Percentiles rank a stretch among this genome's conserved stretches.
phyloP scores from a whole-genome alignment of 1,140 invertebrate genomes.

The Drosophila erecta region DNA sequence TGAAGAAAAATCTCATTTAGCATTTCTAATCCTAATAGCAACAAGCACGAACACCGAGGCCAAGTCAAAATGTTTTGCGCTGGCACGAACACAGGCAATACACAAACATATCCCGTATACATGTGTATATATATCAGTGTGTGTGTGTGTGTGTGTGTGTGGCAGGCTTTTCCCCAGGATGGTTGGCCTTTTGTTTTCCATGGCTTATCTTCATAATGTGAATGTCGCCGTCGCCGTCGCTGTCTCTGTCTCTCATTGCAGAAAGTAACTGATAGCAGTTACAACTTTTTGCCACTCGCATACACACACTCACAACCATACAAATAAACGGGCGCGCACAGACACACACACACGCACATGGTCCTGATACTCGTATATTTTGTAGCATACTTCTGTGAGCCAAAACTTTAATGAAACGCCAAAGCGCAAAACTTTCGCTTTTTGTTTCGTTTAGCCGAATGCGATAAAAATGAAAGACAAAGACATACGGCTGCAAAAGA shows the following conservation, averaged over 20 bases:
- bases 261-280: constrained; percentile 71
- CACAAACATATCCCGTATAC: constrained; percentile 1
- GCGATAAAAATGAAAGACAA: constrained; percentile 67
- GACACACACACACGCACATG: constrained; percentile 14
- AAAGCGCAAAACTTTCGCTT: constrained; percentile 76
- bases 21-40: constrained; percentile 54
- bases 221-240: constrained; percentile 65
- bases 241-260: constrained; percentile 45
- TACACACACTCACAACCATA: not conserved
- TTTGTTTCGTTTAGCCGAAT: constrained; percentile 61
- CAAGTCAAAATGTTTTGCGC: constrained; percentile 62
- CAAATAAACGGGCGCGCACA: constrained; percentile 1
- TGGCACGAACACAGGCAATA: constrained; percentile 17
- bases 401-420: constrained; percentile 78
- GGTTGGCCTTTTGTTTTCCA: constrained; percentile 71
- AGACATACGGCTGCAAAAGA: constrained; percentile 10
- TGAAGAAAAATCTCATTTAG: constrained; percentile 29
- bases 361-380: constrained; percentile 48
- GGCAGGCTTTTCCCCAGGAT: constrained; percentile 31
- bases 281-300: constrained; percentile 62
- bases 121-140: not conserved
- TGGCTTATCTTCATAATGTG: constrained; percentile 80
- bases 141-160: not conserved
- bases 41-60: constrained; percentile 49
- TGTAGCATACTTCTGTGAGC: constrained; percentile 71